phyloP scores from a whole-genome alignment of 2,113 vertebrate species.

The Pterocles burchelli region DNA sequence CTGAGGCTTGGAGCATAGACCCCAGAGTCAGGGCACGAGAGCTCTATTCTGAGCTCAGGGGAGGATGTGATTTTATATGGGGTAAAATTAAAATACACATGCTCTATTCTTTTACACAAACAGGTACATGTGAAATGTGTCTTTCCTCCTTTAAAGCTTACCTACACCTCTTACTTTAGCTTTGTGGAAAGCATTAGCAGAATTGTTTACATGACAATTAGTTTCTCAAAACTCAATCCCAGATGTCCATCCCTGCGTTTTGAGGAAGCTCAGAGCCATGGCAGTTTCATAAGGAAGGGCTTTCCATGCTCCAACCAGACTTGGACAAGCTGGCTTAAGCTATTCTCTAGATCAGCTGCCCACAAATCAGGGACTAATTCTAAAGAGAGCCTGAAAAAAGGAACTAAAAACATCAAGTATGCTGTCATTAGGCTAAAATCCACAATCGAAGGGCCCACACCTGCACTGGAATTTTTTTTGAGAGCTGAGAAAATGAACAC shows the following conservation, averaged over 20 bases:
- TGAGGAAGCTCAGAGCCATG: background rate
- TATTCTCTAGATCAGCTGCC: background rate
- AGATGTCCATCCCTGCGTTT: background rate
- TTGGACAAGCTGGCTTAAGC: background rate
- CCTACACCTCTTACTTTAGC: background rate
- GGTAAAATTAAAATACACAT: no score
- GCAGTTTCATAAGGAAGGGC: background rate
- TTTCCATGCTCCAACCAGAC: background rate
- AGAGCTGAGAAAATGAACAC: background rate
- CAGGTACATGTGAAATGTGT: background rate
- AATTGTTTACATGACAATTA: background rate
- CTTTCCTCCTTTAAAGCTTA: background rate
- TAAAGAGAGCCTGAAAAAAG: background rate
- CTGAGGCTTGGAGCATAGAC: background rate
- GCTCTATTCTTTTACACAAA: background rate
- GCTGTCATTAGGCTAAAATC: background rate
- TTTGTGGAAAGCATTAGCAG: background rate
- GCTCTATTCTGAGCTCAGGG: background rate
- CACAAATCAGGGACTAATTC: background rate
- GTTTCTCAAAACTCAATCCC: background rate
- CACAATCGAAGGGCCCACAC: background rate
- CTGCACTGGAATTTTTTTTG: background rate
- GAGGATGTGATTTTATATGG: background rate
- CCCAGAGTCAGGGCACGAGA: no score
- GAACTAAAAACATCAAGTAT: accelerated